Percentiles rank a stretch among this genome's conserved stretches.
Conservation (phyloP, 2,888 invertebrate genomes). For the Digitonthophagus gazella region DNA sequence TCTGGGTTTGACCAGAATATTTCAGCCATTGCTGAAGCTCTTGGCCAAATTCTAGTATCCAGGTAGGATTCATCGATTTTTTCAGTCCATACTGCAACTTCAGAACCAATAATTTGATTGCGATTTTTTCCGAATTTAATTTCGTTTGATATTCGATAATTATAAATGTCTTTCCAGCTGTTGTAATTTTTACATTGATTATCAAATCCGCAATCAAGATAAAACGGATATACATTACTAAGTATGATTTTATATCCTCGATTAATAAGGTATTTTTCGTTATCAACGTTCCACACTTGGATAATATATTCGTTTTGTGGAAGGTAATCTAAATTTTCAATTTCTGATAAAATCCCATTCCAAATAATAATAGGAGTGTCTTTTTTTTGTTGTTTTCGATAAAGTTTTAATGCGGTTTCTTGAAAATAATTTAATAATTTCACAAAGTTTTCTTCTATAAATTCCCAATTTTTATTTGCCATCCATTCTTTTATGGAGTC, state of each 20-base stretch:
- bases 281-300: constrained; percentile 44
- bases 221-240: constrained; percentile 82
- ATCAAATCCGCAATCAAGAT: constrained; percentile 82
- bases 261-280: constrained; percentile 66
- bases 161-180: constrained; percentile 84
- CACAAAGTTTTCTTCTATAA: constrained; percentile 55
- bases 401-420: constrained; percentile 58
- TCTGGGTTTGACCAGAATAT: constrained; percentile 75
- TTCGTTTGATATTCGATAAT: constrained; percentile 52
- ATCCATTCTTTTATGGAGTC: constrained; percentile 67
- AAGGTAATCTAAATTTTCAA: constrained; percentile 55
- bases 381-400: constrained; percentile 53
- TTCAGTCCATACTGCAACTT: constrained; percentile 84
- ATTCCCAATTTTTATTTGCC: constrained; percentile 41
- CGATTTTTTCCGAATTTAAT: constrained; percentile 18
- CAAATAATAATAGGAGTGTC: constrained; percentile 69
- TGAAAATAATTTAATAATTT: constrained; percentile 76
- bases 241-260: constrained; percentile 75
- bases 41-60: constrained; percentile 75
- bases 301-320: neutral
- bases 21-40: constrained; percentile 78
- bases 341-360: constrained; percentile 77
- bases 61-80: constrained; percentile 67
- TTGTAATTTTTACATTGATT: constrained; percentile 82
- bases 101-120: constrained; percentile 59